Evolutionary conservation across 2,113 vertebrate genomes (phyloP).

Genomic region (Macrotis lagotis): DNA sequence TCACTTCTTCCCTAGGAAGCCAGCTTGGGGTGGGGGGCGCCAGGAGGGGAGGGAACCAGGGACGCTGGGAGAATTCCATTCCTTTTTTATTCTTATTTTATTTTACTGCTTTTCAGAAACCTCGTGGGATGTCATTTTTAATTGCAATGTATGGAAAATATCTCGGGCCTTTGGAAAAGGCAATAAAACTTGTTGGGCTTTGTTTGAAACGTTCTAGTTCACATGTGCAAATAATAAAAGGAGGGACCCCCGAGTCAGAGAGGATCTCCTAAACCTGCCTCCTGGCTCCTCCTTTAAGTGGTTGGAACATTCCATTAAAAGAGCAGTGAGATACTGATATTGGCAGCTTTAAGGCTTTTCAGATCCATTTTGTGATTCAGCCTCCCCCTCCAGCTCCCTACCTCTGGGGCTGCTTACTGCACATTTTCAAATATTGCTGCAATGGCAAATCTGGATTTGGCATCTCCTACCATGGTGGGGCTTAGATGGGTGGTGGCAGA

Average conservation of each 20-base stretch:
- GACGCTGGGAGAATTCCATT: neutral
- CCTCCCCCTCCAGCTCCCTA: too few relatives aligned
- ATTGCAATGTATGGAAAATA: neutral
- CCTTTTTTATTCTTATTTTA: neutral
- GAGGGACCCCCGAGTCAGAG: neutral
- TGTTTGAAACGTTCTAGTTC: slow-evolving; percentile 22
- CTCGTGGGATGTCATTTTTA: slow-evolving; percentile 36
- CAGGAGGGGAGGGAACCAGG: neutral
- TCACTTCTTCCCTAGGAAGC: neutral
- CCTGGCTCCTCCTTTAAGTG: neutral
- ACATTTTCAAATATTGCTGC: neutral
- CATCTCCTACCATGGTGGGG: neutral
- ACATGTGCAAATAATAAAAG: slow-evolving; percentile 9
- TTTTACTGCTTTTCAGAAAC: neutral
- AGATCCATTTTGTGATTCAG: neutral
- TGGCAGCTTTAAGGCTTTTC: neutral
- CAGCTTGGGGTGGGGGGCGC: neutral
- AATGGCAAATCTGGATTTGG: neutral
- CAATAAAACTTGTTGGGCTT: neutral
- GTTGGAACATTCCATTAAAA: neutral
- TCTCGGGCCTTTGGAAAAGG: slow-evolving; percentile 23
- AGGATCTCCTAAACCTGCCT: neutral
- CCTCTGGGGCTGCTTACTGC: neutral
- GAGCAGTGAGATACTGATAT: neutral
- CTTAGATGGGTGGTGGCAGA: neutral